Evolutionary conservation across 1,140 invertebrate genomes (phyloP).

Genomic region (Ceratoteleas bidentatus): DNA sequence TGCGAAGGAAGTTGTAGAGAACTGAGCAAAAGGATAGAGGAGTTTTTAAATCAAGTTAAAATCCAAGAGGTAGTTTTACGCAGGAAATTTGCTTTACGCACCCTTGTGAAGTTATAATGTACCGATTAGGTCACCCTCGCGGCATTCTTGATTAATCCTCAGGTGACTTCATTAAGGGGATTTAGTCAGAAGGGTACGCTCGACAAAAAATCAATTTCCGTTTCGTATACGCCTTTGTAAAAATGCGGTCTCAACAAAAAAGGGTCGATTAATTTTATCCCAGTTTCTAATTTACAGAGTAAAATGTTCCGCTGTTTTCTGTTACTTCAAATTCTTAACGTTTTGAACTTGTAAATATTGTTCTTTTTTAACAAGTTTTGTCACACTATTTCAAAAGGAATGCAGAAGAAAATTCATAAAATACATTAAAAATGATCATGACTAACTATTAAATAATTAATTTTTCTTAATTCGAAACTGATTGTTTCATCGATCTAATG

Average conservation of each 20-base stretch:
- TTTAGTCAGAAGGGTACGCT: constrained; percentile 24
- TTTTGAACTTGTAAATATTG: no score
- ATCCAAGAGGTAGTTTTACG: constrained; percentile 17
- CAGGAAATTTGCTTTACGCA: constrained; percentile 26
- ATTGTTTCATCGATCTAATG: constrained; percentile 19
- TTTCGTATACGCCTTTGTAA: constrained; percentile 3
- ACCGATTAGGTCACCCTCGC: constrained; percentile 27
- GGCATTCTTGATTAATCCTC: constrained; percentile 27
- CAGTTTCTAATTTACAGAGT: no score
- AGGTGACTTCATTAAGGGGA: constrained; percentile 38
- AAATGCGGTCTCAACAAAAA: not conserved
- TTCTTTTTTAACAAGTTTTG: no score
- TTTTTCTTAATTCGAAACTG: not conserved
- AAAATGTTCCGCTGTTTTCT: no score
- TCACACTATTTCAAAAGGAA: no score
- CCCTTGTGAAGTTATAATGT: constrained; percentile 29
- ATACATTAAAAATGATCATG: no score
- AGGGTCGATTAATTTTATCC: not conserved
- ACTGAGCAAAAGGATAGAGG: no score
- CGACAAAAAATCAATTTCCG: constrained; percentile 28
- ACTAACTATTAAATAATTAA: not conserved
- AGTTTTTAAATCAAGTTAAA: not conserved
- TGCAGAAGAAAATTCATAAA: no score
- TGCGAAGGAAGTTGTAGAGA: no score
- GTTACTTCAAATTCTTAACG: no score